Base-by-base conservation (phyloP, 2,888 invertebrate genomes). In the Volucella inanis region DNA sequence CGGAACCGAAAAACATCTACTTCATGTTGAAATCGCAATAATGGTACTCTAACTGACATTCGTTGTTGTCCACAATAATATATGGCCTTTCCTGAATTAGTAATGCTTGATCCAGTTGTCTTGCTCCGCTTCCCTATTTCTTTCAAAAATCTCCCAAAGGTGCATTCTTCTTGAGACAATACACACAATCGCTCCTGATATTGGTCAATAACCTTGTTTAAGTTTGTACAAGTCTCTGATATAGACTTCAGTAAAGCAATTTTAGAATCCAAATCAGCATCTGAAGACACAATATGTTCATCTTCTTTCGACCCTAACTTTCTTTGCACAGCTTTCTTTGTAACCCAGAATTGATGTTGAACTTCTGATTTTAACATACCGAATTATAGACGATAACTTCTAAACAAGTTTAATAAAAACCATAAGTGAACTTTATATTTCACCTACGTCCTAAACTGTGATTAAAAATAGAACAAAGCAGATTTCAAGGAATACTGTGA, bases 291-390 rank as follows among this genome's bases (percentile, higher is more conserved):
- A 87, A 99, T 95, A 93, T 98, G 98, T 88, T 98, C 98, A 91
- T 99, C 99, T 93, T 99, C 99, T 93, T 99, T 99, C 89, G 97
- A 96, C 43, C 98, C 98, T 64, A 99, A 93, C 93, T 98, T 98
- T 89, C 97, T 94, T 88, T 97, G 95, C 57, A 99, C 96, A 77
- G 97, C 96, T 92, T 99, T 99, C 91, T 99, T 99, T 8, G 99
- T 99, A 75, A 99, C 96, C 99, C 99, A 99, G 92, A 97, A 99
- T 88, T 98, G 98, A 92, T 98, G 97, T 92, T 98, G 97, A 95
- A 98, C 96, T 90, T 94, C 94, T 0, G 91, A 90, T 77, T 91
- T 91, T 74, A 92, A 87, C 92, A 92, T 92, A 80, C 89, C 89
- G 31, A 38, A 47, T 31, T 65, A 6, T 9, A 55, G 8, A 9